phyloP scores from a whole-genome alignment of 2,797 vertebrate species.

The Pantherophis alleghaniensis region DNA sequence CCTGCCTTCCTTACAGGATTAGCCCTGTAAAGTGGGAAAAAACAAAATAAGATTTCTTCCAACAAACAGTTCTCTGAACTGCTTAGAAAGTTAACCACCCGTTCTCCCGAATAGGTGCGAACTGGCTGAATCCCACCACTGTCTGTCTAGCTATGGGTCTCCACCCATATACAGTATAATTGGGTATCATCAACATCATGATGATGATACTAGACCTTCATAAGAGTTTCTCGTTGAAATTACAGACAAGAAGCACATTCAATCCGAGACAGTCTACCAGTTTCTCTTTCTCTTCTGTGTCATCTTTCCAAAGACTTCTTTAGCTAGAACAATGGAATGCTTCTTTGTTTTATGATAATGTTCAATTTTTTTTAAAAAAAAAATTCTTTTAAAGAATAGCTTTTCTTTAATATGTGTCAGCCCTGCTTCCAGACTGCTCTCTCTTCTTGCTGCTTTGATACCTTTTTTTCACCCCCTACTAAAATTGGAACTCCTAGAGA shows the following conservation, averaged over 20 bases:
- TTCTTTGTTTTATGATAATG: conserved; percentile 35
- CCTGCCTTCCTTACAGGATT: too few relatives aligned
- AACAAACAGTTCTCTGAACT: too few relatives aligned
- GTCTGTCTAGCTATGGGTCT: too few relatives aligned
- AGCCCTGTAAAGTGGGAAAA: too few relatives aligned
- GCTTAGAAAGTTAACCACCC: too few relatives aligned
- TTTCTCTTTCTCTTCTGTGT: background rate
- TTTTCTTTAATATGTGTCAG: conserved; percentile 8
- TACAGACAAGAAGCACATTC: background rate
- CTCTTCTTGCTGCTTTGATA: conserved; percentile 40
- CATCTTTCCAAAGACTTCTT: conserved; percentile 14
- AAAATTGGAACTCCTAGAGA: conserved; percentile 57
- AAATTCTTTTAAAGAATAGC: conserved; percentile 4
- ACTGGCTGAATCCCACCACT: too few relatives aligned
- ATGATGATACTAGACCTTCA: background rate
- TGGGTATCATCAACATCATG: too few relatives aligned
- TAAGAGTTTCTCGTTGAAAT: background rate
- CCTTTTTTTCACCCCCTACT: conserved; percentile 4
- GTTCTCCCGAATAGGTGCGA: too few relatives aligned
- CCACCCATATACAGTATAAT: too few relatives aligned
- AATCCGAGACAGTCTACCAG: background rate
- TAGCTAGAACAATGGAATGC: background rate
- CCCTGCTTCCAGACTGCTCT: conserved; percentile 16
- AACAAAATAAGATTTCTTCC: too few relatives aligned
- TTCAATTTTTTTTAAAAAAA: background rate